Conservation (phyloP, 2,888 invertebrate species). For the Hoplodrina ambigua region DNA sequence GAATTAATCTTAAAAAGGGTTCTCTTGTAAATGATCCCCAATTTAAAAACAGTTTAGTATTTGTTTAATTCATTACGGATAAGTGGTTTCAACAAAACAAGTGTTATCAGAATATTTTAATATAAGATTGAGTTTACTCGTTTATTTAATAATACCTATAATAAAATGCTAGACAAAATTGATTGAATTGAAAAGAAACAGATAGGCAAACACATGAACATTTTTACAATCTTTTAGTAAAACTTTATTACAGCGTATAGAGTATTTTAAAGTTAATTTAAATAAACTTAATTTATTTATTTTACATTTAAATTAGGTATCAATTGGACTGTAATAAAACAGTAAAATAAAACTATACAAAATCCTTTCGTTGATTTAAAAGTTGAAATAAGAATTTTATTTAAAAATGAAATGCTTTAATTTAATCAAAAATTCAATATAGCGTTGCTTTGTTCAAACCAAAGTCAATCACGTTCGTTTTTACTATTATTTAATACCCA, state of each 20-base stretch:
- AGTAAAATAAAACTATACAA: not conserved
- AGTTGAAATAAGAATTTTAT: slow-evolving; percentile 29
- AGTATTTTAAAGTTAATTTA: slow-evolving; percentile 24
- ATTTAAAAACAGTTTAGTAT: not conserved
- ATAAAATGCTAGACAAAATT: slow-evolving; percentile 6
- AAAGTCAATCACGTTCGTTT: slow-evolving; percentile 76
- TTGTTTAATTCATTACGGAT: not conserved
- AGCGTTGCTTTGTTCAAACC: slow-evolving; percentile 59
- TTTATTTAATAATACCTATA: not conserved
- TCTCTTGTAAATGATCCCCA: slow-evolving; percentile 2
- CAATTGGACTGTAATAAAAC: slow-evolving; percentile 14
- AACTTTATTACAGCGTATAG: slow-evolving; percentile 20
- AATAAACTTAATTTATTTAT: slow-evolving; percentile 30
- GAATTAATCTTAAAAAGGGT: slow-evolving; percentile 15
- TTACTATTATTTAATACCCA: slow-evolving; percentile 75
- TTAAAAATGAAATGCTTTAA: slow-evolving; percentile 49
- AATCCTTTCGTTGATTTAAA: slow-evolving; percentile 2
- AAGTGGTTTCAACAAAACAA: not conserved
- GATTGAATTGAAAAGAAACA: slow-evolving; percentile 2
- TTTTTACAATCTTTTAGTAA: slow-evolving; percentile 32
- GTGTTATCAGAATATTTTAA: not conserved
- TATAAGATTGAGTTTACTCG: not conserved
- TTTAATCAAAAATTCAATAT: slow-evolving; percentile 60
- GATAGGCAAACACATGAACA: slow-evolving; percentile 1
- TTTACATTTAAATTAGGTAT: slow-evolving; percentile 29